phyloP scores from a whole-genome alignment of 2,113 vertebrate genomes.

The Stercorarius parasiticus region DNA sequence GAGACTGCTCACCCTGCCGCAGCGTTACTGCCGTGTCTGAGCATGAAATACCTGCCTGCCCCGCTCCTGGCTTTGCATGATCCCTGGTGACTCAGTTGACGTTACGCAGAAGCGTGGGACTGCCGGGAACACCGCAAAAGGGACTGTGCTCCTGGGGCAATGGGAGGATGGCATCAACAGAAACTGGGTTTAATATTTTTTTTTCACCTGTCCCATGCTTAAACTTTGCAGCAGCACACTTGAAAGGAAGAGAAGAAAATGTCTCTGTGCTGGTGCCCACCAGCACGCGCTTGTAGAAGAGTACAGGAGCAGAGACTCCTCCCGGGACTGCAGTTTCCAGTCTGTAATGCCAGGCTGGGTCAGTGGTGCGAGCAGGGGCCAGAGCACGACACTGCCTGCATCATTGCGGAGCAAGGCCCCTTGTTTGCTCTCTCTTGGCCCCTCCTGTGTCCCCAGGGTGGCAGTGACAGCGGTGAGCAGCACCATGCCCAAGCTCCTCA shows the following conservation, averaged over 20 bases:
- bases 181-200: not conserved
- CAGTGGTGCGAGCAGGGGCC: not conserved
- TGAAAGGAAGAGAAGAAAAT: not conserved
- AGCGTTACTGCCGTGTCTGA: not conserved
- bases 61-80: constrained; percentile 63
- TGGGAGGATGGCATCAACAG: accelerated
- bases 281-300: not conserved
- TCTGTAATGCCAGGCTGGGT: not conserved
- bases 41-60: constrained; percentile 41
- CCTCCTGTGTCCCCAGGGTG: not conserved
- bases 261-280: not conserved
- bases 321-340: not conserved
- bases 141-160: not conserved
- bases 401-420: accelerated
- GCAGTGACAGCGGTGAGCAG: not conserved
- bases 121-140: accelerated
- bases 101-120: not conserved
- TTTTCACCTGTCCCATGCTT: not conserved
- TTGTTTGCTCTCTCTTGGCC: not conserved
- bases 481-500: accelerated
- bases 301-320: not conserved
- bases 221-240: not conserved
- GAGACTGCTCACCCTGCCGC: not conserved
- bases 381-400: accelerated
- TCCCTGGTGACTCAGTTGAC: not conserved